Percentiles rank a stretch among this genome's conserved stretches.
Evolutionary conservation across 2,888 invertebrate species (phyloP).

Genomic region (Eristalis intricaria): DNA sequence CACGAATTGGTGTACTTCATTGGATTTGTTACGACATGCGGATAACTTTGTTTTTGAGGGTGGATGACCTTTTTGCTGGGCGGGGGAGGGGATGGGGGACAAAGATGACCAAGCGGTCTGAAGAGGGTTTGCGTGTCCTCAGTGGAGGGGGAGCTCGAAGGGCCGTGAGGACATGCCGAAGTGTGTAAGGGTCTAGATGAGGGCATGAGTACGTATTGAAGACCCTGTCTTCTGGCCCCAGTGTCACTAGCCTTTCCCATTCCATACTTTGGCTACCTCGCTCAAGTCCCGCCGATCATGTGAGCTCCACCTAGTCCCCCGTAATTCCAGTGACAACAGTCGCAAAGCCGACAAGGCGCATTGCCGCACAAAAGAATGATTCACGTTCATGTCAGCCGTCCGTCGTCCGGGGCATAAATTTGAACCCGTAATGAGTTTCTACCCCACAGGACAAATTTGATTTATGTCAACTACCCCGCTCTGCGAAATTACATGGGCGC

Average conservation of each 20-base stretch:
- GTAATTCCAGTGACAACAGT: neutral
- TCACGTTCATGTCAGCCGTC: neutral
- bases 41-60: no score
- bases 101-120: no score
- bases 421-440: neutral
- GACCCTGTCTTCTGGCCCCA: no score
- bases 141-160: no score
- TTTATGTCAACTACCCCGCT: slow-evolving; percentile 31
- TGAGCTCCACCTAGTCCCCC: neutral
- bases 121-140: no score
- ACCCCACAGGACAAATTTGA: slow-evolving; percentile 23
- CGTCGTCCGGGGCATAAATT: neutral
- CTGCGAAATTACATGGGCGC: slow-evolving; percentile 6
- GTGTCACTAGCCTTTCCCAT: no score
- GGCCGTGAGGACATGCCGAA: no score
- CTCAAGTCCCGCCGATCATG: neutral
- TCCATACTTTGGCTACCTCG: no score
- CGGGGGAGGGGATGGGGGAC: no score
- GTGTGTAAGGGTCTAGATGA: no score
- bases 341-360: neutral
- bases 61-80: no score
- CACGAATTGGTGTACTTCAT: neutral
- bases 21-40: neutral
- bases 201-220: no score
- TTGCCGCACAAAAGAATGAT: neutral